A percentile compares a stretch with the other conserved stretches of the same genome.
Conservation (phyloP, 2,113 vertebrate genomes). For the Petrocephalus zakoni region DNA sequence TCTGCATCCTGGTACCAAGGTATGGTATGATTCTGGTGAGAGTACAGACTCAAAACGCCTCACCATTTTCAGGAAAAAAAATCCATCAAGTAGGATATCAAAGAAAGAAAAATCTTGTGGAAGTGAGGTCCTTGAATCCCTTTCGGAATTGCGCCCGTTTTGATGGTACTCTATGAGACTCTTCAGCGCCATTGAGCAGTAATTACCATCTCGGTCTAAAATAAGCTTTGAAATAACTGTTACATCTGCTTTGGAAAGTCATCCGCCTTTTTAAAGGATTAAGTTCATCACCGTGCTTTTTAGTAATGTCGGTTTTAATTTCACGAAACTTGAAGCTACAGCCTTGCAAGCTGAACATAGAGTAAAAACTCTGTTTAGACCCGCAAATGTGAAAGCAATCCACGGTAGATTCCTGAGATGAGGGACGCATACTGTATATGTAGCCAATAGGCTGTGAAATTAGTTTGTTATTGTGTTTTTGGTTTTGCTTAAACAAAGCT, state of each 20-base stretch:
- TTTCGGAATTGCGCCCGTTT: slow-evolving; percentile 2
- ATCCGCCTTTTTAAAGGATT: not conserved
- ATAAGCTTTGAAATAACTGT: slow-evolving; percentile 2
- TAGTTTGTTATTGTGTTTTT: not conserved
- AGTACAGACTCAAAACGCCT: too few species aligned
- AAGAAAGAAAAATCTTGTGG: not conserved
- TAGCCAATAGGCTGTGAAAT: not conserved
- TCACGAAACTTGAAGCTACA: not conserved
- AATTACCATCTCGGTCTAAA: not conserved
- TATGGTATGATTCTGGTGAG: too few species aligned
- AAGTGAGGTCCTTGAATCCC: not conserved
- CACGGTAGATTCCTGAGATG: not conserved
- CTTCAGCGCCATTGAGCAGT: not conserved
- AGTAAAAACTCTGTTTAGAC: not conserved
- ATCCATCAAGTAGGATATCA: not conserved
- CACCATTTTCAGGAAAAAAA: not conserved
- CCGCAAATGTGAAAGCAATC: not conserved
- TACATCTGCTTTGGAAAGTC: not conserved
- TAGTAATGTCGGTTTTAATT: not conserved
- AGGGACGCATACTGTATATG: not conserved
- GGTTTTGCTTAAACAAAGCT: not conserved
- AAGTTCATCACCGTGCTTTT: not conserved
- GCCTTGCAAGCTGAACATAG: not conserved
- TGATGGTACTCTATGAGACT: not conserved
- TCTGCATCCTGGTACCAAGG: too few species aligned